Conservation (phyloP, 1,140 invertebrate species). For the Catajapyx aquilonaris region DNA sequence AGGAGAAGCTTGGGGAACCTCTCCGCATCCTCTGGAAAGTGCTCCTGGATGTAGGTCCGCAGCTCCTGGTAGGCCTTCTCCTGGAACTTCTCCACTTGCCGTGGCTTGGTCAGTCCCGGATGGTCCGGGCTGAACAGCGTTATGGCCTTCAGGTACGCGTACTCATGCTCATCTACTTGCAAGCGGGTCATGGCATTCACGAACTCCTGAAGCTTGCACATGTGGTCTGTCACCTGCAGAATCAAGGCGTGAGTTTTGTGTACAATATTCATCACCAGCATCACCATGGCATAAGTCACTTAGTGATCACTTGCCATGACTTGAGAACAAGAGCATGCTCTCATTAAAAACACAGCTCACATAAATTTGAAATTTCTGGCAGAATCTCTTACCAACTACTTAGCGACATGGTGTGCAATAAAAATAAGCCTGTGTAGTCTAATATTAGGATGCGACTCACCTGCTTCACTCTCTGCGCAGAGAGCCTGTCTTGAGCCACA, state of each 20-base stretch:
- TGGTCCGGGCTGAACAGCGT: constrained; percentile 50
- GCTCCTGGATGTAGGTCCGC: constrained; percentile 29
- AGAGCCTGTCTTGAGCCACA: constrained; percentile 47
- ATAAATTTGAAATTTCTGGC: too few relatives aligned
- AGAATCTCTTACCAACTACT: too few relatives aligned
- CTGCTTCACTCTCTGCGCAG: constrained; percentile 44
- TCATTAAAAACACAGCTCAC: too few relatives aligned
- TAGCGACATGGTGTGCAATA: neutral
- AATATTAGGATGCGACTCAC: constrained; percentile 10
- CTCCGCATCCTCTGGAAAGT: constrained; percentile 26
- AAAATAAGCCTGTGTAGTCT: neutral
- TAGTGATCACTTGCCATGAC: too few relatives aligned
- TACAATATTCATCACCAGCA: too few relatives aligned
- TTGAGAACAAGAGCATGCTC: too few relatives aligned
- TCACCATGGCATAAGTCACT: too few relatives aligned
- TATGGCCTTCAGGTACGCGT: constrained; percentile 74
- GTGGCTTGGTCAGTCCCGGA: constrained; percentile 14
- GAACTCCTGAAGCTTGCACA: constrained; percentile 62
- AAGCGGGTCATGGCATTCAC: constrained; percentile 49
- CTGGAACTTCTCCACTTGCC: constrained; percentile 42
- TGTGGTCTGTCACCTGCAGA: constrained; percentile 47
- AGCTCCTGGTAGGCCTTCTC: constrained; percentile 49
- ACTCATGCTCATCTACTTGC: constrained; percentile 60
- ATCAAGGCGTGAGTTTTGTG: constrained; percentile 5
- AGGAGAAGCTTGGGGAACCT: constrained; percentile 45